Conservation (phyloP, 1,140 invertebrate genomes). For the Lasaia peninsularis region DNA sequence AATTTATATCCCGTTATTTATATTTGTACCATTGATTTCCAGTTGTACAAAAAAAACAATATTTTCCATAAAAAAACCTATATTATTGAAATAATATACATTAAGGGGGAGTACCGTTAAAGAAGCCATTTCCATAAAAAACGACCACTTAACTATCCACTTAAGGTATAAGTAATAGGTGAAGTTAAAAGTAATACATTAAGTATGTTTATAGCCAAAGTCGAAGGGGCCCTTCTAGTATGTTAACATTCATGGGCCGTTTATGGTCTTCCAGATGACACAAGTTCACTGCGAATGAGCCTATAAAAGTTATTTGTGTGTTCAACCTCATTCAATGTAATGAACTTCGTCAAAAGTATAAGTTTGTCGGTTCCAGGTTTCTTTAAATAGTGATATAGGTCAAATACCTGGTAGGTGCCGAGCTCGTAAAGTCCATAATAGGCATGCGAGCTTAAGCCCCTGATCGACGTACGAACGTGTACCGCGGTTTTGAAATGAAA, state of each 20-base stretch:
- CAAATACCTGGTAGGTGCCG: too few species aligned
- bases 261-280: conserved; percentile 57
- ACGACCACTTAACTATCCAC: neutral
- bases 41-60: too few species aligned
- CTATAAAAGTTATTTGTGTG: conserved; percentile 66
- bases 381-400: too few species aligned
- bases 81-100: too few species aligned
- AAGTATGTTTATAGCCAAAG: conserved; percentile 19
- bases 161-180: neutral
- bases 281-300: conserved; percentile 54
- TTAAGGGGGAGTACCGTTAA: too few species aligned
- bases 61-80: too few species aligned
- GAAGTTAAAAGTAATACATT: conserved; percentile 1
- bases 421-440: too few species aligned
- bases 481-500: too few species aligned
- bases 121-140: neutral
- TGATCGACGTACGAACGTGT: too few species aligned
- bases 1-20: too few species aligned
- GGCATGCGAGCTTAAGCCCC: too few species aligned
- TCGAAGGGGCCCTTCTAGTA: conserved; percentile 17
- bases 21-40: too few species aligned
- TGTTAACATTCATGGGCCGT: conserved; percentile 40
- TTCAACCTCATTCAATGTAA: conserved; percentile 20
- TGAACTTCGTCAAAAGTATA: conserved; percentile 6
- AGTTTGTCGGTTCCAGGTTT: neutral